phyloP scores from a whole-genome alignment of 2,888 invertebrate species.

The Rosalia funebris region DNA sequence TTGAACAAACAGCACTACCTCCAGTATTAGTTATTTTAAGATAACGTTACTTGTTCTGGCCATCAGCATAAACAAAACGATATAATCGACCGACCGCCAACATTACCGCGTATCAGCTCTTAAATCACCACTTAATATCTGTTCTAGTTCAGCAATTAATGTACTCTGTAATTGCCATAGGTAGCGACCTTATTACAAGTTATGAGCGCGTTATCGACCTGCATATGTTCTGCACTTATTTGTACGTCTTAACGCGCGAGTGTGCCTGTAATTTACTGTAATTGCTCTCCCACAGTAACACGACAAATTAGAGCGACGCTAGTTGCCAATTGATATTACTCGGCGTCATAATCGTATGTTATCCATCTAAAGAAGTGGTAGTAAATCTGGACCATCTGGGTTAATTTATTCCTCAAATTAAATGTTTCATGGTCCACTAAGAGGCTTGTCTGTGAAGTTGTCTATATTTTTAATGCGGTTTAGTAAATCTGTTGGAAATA shows the following conservation, averaged over 20 bases:
- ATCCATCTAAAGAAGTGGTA: conserved; percentile 12
- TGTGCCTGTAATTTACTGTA: conserved; percentile 32
- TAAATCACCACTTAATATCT: conserved; percentile 45
- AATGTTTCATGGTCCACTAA: conserved; percentile 5
- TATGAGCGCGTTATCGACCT: conserved; percentile 41
- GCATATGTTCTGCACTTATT: conserved; percentile 40
- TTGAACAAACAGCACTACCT: too few species aligned
- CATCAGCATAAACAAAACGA: background rate
- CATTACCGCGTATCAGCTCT: conserved; percentile 43
- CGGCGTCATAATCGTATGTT: conserved; percentile 22
- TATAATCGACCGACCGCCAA: background rate
- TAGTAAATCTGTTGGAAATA: background rate
- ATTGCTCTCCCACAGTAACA: conserved; percentile 29
- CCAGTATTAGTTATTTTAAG: background rate
- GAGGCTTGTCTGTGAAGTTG: background rate
- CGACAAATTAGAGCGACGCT: conserved; percentile 25
- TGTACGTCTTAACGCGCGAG: conserved; percentile 39
- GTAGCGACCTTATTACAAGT: conserved; percentile 48
- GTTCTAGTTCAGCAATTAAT: conserved; percentile 45
- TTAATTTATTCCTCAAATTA: conserved; percentile 4
- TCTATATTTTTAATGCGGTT: background rate
- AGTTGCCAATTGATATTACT: conserved; percentile 20
- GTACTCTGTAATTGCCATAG: conserved; percentile 47
- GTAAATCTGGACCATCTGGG: conserved; percentile 11
- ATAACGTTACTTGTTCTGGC: background rate